These are phyloP conservation scores for Embidobia sp. DNA, from an alignment of 2,888 invertebrate species.

Conservation along the genomic window DNA sequence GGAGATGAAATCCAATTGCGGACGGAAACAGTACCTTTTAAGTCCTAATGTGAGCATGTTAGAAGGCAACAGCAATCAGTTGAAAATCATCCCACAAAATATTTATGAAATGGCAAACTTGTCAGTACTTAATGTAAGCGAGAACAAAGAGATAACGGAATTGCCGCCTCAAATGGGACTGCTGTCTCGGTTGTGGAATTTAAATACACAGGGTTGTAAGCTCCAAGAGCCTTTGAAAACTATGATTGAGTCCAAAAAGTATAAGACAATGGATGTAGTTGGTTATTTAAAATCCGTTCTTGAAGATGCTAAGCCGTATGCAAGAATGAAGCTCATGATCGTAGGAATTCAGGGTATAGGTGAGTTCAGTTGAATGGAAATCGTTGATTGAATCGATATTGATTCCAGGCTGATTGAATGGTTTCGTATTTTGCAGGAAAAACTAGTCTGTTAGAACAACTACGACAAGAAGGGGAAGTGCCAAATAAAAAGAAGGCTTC, in stretches of 20 bases:
- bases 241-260: conserved; percentile 95
- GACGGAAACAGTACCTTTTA: conserved; percentile 83
- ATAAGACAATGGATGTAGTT: conserved; percentile 97
- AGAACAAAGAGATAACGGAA: conserved; percentile 91
- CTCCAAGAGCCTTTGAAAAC: conserved; percentile 93
- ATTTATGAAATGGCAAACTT: conserved; percentile 93
- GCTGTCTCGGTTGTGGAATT: conserved; percentile 96
- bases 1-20: conserved; percentile 73
- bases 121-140: conserved; percentile 96
- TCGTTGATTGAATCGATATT: neutral
- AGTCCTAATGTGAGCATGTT: conserved; percentile 97
- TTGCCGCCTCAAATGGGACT: conserved; percentile 98
- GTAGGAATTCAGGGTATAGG: conserved; percentile 93
- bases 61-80: conserved; percentile 94
- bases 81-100: conserved; percentile 90
- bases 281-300: conserved; percentile 94
- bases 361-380: neutral
- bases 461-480: conserved; percentile 92
- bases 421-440: too few relatives aligned
- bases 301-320: conserved; percentile 95
- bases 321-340: conserved; percentile 97
- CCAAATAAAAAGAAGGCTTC: conserved; percentile 86
- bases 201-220: conserved; percentile 94
- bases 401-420: too few relatives aligned
- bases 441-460: conserved; percentile 93